Percentiles rank a stretch among this genome's conserved stretches.
phyloP scores from a whole-genome alignment of 30 jellyfish, hydroid and myxozoan genomes.

The Cassiopea xamachana region DNA sequence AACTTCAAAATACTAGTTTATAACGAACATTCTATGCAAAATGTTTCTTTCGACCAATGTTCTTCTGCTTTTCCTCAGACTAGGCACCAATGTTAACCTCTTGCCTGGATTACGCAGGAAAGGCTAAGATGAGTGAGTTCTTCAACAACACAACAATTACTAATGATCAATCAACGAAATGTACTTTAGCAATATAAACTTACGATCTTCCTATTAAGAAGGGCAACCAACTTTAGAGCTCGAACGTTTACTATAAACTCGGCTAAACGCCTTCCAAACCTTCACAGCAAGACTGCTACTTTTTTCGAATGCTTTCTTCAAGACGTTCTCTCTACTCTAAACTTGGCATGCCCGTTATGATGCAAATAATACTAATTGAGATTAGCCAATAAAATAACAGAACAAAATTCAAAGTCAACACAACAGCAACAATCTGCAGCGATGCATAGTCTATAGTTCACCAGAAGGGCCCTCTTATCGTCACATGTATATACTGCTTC shows the following conservation, averaged over 20 bases:
- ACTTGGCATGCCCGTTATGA: not conserved
- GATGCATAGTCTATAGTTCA: too few species aligned
- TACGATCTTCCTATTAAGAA: not conserved
- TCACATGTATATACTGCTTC: not conserved
- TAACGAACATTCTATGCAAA: not conserved
- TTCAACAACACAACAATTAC: not conserved
- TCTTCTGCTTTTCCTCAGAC: not conserved
- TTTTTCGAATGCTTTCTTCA: not conserved
- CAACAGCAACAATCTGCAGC: too few species aligned
- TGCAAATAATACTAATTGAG: not conserved
- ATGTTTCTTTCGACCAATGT: not conserved
- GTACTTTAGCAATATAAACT: not conserved
- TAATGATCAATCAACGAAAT: not conserved
- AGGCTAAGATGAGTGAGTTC: not conserved
- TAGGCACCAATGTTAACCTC: constrained; percentile 3
- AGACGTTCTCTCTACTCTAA: not conserved
- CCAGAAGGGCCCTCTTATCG: too few species aligned
- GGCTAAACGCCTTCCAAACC: not conserved
- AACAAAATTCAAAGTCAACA: too few species aligned
- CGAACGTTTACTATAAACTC: not conserved
- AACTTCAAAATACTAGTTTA: not conserved
- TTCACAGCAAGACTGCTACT: not conserved
- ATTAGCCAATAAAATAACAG: not conserved
- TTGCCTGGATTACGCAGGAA: not conserved
- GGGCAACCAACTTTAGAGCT: not conserved